Percentiles rank a stretch among this genome's conserved stretches.
Evolutionary conservation across 2,113 vertebrate genomes (phyloP).

Genomic region (Podilymbus podiceps): DNA sequence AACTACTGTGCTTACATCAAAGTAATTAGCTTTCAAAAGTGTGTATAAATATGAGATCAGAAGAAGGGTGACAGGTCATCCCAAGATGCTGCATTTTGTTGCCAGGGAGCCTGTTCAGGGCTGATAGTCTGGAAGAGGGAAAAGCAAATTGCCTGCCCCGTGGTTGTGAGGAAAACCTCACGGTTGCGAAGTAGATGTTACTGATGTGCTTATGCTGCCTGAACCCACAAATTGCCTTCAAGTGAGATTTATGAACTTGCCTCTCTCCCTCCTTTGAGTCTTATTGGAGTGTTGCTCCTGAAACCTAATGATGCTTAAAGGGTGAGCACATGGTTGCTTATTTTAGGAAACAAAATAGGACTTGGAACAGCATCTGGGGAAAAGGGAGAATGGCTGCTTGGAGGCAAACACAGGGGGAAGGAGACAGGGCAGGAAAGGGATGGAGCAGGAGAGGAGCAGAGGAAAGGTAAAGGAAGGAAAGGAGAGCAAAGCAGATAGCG

Average conservation of each 20-base stretch:
- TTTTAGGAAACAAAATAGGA: background rate
- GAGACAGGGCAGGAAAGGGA: background rate
- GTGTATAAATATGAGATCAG: fast-evolving
- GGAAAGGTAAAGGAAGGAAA: background rate
- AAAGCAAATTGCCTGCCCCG: fast-evolving
- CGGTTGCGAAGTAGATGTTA: fast-evolving
- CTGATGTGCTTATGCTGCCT: fast-evolving
- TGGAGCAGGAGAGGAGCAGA: background rate
- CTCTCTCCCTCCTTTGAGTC: background rate
- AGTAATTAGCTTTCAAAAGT: fast-evolving
- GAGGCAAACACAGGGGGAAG: background rate
- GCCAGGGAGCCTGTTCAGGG: background rate
- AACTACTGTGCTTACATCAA: fast-evolving
- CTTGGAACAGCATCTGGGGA: fast-evolving
- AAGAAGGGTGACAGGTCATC: background rate
- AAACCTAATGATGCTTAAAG: background rate
- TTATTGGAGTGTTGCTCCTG: background rate
- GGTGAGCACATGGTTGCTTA: background rate
- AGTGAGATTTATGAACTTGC: background rate
- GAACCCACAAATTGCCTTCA: fast-evolving
- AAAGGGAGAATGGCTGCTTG: background rate
- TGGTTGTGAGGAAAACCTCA: fast-evolving
- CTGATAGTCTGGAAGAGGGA: background rate
- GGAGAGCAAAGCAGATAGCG: background rate
- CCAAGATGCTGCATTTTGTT: background rate